phyloP scores from a whole-genome alignment of 2,888 invertebrate species.

The Andrena marginata region DNA sequence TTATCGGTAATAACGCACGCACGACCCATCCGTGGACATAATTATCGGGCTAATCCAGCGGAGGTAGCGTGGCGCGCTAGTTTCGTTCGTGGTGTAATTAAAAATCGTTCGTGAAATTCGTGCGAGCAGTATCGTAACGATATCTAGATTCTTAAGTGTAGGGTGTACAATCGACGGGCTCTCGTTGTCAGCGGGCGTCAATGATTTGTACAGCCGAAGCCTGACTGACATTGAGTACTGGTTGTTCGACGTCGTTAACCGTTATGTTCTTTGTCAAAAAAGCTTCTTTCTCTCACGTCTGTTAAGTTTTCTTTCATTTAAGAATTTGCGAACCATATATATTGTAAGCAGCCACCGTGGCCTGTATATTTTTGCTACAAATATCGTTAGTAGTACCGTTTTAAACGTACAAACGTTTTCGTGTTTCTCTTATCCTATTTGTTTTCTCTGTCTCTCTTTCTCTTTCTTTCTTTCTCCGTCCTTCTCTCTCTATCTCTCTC shows the following conservation, averaged over 20 bases:
- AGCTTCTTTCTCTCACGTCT: slow-evolving; percentile 55
- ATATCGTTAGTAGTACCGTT: slow-evolving; percentile 64
- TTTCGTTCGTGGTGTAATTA: slow-evolving; percentile 66
- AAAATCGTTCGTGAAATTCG: slow-evolving; percentile 65
- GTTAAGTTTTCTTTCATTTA: slow-evolving; percentile 62
- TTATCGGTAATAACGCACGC: slow-evolving; percentile 67
- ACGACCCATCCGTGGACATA: slow-evolving; percentile 62
- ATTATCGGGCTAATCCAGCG: slow-evolving; percentile 66
- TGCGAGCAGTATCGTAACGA: slow-evolving; percentile 67
- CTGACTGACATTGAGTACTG: slow-evolving; percentile 64
- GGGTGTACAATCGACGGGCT: slow-evolving; percentile 62
- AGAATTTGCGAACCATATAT: slow-evolving; percentile 52
- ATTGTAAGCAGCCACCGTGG: slow-evolving; percentile 61
- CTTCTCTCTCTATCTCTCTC: no score
- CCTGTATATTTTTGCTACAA: slow-evolving; percentile 74
- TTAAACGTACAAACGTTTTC: slow-evolving; percentile 31
- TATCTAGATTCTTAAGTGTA: slow-evolving; percentile 69
- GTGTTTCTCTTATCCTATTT: slow-evolving; percentile 10
- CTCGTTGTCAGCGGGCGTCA: slow-evolving; percentile 66
- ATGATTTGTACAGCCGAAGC: slow-evolving; percentile 70
- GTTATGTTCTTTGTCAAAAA: slow-evolving; percentile 70
- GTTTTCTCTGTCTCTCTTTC: background rate
- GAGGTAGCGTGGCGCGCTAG: slow-evolving; percentile 62
- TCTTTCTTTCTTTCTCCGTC: no score
- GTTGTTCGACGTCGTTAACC: slow-evolving; percentile 69